Evolutionary conservation across 2,888 invertebrate genomes (phyloP).

Genomic region (Eurois occulta): DNA sequence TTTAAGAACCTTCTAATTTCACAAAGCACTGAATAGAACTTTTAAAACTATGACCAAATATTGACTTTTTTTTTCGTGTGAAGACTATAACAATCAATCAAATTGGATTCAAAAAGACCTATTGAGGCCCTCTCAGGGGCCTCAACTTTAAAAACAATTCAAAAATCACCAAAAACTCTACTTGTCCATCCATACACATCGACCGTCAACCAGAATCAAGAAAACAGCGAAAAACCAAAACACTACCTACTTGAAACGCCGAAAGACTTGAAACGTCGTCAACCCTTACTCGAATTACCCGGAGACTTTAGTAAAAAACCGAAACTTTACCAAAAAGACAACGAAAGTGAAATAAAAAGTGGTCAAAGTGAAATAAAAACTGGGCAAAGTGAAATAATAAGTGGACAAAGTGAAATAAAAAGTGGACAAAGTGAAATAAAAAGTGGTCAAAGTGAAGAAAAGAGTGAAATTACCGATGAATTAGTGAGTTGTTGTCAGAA

Average conservation of each 20-base stretch:
- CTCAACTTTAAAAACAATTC: constrained; percentile 67
- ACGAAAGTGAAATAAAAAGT: constrained; percentile 41
- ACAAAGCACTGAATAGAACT: too few species aligned
- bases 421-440: constrained; percentile 37
- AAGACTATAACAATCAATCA: constrained; percentile 73
- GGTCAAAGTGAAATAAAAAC: constrained; percentile 38
- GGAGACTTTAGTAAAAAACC: constrained; percentile 80
- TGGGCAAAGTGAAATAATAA: constrained; percentile 38
- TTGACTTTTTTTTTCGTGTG: background rate
- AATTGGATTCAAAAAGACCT: constrained; percentile 83
- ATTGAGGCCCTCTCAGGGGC: constrained; percentile 84
- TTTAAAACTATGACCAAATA: background rate
- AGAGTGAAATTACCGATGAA: constrained; percentile 33
- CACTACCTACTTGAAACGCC: constrained; percentile 84
- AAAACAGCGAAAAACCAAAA: constrained; percentile 71
- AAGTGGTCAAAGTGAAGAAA: constrained; percentile 37
- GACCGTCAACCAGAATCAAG: constrained; percentile 27
- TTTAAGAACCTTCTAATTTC: too few species aligned
- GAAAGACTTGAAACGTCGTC: constrained; percentile 81
- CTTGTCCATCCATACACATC: constrained; percentile 81
- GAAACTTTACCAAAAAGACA: constrained; percentile 70
- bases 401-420: constrained; percentile 27
- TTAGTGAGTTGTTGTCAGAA: constrained; percentile 1
- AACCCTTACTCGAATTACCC: constrained; percentile 82
- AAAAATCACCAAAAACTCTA: constrained; percentile 76